Percentiles rank a stretch among this genome's conserved stretches.
Evolutionary conservation across 2,797 vertebrate species (phyloP).

Genomic region (Pelodytes ibericus): DNA sequence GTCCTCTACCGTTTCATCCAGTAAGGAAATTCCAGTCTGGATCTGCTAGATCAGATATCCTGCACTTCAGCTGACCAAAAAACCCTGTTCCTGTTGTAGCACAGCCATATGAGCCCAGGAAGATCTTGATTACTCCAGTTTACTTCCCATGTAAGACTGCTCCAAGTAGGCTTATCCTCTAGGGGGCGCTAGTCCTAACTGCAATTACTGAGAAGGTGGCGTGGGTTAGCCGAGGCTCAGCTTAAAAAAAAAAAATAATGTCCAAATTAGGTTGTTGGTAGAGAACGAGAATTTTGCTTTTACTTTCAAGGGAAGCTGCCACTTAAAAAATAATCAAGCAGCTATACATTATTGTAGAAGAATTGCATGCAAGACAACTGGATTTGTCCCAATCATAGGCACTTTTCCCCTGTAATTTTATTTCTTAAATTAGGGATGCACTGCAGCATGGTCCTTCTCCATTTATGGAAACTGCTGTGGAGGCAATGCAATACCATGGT

Average conservation of each 20-base stretch:
- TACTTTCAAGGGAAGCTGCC: no score
- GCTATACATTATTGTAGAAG: no score
- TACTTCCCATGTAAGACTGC: not conserved
- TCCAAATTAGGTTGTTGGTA: not conserved
- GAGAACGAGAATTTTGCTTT: not conserved
- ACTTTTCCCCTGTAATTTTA: no score
- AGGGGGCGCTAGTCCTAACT: slow-evolving; percentile 22
- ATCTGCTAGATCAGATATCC: slow-evolving; percentile 66
- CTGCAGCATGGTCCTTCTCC: no score
- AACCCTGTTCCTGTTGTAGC: slow-evolving; percentile 63
- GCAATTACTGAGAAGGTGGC: not conserved
- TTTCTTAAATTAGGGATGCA: no score
- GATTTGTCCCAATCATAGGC: no score
- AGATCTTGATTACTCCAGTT: not conserved
- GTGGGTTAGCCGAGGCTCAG: not conserved
- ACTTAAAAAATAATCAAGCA: no score
- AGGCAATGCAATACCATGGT: no score
- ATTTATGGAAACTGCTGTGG: no score
- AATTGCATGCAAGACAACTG: no score
- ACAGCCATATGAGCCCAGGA: slow-evolving; percentile 61
- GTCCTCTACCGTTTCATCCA: slow-evolving; percentile 72
- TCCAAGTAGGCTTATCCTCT: not conserved
- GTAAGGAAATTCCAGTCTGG: slow-evolving; percentile 69
- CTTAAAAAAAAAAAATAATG: not conserved
- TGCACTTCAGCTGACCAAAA: slow-evolving; percentile 68